Conservation (phyloP, 1,140 invertebrate genomes). For the Nasonia vitripennis region DNA sequence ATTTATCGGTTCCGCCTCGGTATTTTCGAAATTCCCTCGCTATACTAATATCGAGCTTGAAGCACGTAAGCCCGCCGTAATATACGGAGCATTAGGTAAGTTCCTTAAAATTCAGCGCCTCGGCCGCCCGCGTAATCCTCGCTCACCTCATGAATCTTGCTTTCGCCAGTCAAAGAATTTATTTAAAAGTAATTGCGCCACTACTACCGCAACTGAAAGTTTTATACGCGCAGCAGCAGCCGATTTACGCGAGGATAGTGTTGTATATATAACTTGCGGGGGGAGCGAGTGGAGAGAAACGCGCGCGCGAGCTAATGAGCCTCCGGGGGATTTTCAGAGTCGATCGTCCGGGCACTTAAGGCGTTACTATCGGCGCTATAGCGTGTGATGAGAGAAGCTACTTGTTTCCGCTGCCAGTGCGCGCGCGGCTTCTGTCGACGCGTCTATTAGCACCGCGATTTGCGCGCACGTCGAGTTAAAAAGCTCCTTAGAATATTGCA, state of each 20-base stretch:
- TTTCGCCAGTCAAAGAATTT: conserved; percentile 39
- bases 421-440: background rate
- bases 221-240: background rate
- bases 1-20: background rate
- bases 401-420: background rate
- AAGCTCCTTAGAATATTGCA: background rate
- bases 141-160: background rate
- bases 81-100: background rate
- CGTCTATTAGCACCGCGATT: background rate
- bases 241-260: conserved; percentile 18
- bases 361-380: background rate
- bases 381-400: conserved; percentile 2
- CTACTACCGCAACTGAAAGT: conserved; percentile 27
- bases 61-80: background rate
- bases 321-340: conserved; percentile 21
- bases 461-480: background rate
- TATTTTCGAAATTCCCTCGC: conserved; percentile 27
- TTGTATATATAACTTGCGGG: background rate
- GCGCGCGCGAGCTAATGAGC: conserved; percentile 22
- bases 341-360: background rate
- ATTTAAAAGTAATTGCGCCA: conserved; percentile 40
- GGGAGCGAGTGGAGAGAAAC: conserved; percentile 2
- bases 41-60: background rate
- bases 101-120: conserved; percentile 26
- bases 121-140: background rate